Evolutionary conservation across 2,113 vertebrate species (phyloP).

Genomic region (Glaucomys volans): DNA sequence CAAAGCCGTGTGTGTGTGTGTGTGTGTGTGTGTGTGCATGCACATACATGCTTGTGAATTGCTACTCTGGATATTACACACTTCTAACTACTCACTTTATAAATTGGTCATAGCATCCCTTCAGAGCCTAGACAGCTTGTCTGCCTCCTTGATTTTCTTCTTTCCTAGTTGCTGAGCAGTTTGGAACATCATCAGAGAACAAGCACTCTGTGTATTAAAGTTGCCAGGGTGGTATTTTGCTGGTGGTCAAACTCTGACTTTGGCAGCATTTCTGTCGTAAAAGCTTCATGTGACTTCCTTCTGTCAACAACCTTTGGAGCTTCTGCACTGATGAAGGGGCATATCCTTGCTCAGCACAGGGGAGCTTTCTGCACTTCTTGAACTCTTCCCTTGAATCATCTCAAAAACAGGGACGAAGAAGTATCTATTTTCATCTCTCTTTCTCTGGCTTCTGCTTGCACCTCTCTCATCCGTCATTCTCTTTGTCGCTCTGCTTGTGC

Average conservation of each 20-base stretch:
- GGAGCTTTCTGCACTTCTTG: neutral
- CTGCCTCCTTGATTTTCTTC: neutral
- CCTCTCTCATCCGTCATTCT: neutral
- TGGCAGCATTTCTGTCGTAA: slow-evolving; percentile 41
- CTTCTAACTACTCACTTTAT: neutral
- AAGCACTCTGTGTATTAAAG: neutral
- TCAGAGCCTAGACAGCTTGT: neutral
- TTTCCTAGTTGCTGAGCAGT: neutral
- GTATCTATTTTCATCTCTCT: neutral
- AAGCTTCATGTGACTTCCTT: slow-evolving; percentile 21
- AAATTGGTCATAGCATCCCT: neutral
- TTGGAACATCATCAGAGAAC: slow-evolving; percentile 55
- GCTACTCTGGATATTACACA: neutral
- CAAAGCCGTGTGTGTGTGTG: neutral
- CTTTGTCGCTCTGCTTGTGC: neutral
- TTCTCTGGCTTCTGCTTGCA: neutral
- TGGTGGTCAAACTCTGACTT: neutral
- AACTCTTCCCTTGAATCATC: neutral
- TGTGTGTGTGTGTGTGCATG: neutral
- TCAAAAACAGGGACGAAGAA: neutral
- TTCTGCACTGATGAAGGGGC: neutral
- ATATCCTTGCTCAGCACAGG: neutral
- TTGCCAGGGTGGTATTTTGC: slow-evolving; percentile 4
- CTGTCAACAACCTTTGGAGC: neutral
- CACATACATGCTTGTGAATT: neutral